Percentiles rank a stretch among this genome's conserved stretches.
phyloP scores from a whole-genome alignment of 2,888 invertebrate genomes.

The Andrena marginata region DNA sequence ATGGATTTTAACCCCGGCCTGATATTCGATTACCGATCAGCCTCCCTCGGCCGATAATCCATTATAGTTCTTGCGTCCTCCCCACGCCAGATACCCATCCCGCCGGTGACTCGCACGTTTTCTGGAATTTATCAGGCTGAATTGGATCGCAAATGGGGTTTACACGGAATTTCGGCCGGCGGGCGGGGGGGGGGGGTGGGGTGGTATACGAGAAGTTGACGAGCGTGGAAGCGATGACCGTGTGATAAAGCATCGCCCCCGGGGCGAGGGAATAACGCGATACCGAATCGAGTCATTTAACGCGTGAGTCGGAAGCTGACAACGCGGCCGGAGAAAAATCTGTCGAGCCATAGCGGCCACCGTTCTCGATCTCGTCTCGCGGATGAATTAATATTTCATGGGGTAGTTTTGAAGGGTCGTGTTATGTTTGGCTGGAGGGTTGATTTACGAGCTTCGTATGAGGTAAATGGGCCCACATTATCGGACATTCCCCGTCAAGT shows the following conservation, averaged over 20 bases:
- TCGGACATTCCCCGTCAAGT: neutral
- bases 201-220: conserved; percentile 51
- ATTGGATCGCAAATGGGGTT: conserved; percentile 77
- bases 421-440: neutral
- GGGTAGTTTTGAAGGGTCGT: neutral
- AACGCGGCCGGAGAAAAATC: neutral
- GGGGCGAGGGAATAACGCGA: conserved; percentile 1
- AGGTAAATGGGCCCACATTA: neutral
- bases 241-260: conserved; percentile 47
- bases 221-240: conserved; percentile 49
- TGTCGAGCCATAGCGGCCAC: neutral
- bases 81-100: conserved; percentile 66
- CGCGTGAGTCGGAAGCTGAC: neutral
- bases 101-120: conserved; percentile 78
- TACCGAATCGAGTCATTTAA: conserved; percentile 4
- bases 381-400: neutral
- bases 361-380: neutral
- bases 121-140: conserved; percentile 79
- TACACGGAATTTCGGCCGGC: conserved; percentile 55
- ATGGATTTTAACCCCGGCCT: conserved; percentile 82
- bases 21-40: conserved; percentile 80
- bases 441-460: neutral
- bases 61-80: conserved; percentile 81
- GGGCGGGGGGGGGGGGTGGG: too few species aligned
- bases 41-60: conserved; percentile 78